Base-by-base conservation (phyloP, 2,888 invertebrate genomes). In the Pristionchus japonicus region DNA sequence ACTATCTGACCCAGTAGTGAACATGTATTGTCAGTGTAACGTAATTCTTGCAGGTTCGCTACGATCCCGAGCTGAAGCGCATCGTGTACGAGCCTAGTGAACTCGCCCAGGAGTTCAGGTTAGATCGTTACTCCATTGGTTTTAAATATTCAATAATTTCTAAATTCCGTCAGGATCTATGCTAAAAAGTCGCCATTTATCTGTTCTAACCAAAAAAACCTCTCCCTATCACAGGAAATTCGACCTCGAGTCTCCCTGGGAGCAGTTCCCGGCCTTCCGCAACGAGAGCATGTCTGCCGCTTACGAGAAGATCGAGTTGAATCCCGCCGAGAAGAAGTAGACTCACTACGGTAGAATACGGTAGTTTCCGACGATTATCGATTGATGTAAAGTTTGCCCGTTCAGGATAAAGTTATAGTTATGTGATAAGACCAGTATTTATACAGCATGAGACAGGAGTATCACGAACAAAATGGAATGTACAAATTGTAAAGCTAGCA, bases 171-270 rank as follows among this genome's bases (percentile, higher is more conserved):
- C n/a, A n/a, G n/a, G n/a, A n/a, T n/a, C n/a, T n/a, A n/a, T n/a
- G n/a, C n/a, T n/a, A n/a, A n/a, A n/a, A n/a, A n/a, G n/a, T 13
- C n/a, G 11, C 34, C 70, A 27, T 70, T 31, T 17, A 27, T 3
- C 34, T 13, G 3, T 4, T 40, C 27, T 47, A 27, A 74, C 20
- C 40, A 37, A 20, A 74, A n/a, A n/a, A 85, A 13, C 2, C 34
- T 34, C 34, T n/a, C n/a, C n/a, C 23, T 17, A 13, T 57, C 70
- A n/a, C n/a, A 96, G 99, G 87, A 97, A 97, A 95, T 99, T 99
- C 95, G 99, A 99, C 95, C 96, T 98, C 90, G 97, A 97, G 90
- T 97, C 97, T 40, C 99, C 99, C 0, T 99, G 99, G 99, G 99
- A 99, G 95, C 97, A 97, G 94, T 99, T 99, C 95, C 98, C 98